phyloP scores from a whole-genome alignment of 2,888 invertebrate species.

The Chymomyza fuscimana region DNA sequence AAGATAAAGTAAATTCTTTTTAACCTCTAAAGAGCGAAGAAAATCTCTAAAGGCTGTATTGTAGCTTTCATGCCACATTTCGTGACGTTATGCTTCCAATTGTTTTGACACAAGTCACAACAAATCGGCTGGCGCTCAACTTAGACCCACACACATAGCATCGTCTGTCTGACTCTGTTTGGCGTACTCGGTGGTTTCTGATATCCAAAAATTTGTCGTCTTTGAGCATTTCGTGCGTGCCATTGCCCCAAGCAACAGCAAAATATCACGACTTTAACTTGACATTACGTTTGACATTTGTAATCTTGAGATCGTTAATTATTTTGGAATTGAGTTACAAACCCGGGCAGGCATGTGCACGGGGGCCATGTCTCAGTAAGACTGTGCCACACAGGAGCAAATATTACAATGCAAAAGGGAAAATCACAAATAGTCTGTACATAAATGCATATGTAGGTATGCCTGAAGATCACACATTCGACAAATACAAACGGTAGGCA shows the following conservation, averaged over 20 bases:
- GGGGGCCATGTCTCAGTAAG: conserved; percentile 23
- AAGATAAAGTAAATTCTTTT: no score
- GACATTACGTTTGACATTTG: conserved; percentile 79
- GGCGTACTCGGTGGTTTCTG: conserved; percentile 43
- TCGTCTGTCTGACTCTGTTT: background rate
- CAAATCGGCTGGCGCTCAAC: conserved; percentile 67
- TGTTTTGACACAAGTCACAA: conserved; percentile 70
- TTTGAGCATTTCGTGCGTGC: conserved; percentile 48
- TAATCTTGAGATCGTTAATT: conserved; percentile 79
- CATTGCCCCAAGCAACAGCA: conserved; percentile 43
- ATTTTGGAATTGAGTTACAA: conserved; percentile 76
- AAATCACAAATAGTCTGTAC: background rate
- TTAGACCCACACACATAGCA: conserved; percentile 64
- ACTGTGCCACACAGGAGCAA: conserved; percentile 58
- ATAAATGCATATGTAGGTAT: background rate
- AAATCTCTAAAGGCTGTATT: background rate
- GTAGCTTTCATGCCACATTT: conserved; percentile 14
- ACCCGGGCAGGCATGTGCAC: conserved; percentile 2
- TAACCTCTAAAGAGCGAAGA: no score
- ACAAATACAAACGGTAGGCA: conserved; percentile 42
- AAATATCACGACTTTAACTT: conserved; percentile 72
- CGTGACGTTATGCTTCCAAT: conserved; percentile 39
- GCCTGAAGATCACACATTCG: conserved; percentile 58
- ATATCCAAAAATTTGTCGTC: conserved; percentile 39
- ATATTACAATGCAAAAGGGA: conserved; percentile 2